phyloP scores from a whole-genome alignment of 2,888 invertebrate genomes.

The Petrophora chlorosata region DNA sequence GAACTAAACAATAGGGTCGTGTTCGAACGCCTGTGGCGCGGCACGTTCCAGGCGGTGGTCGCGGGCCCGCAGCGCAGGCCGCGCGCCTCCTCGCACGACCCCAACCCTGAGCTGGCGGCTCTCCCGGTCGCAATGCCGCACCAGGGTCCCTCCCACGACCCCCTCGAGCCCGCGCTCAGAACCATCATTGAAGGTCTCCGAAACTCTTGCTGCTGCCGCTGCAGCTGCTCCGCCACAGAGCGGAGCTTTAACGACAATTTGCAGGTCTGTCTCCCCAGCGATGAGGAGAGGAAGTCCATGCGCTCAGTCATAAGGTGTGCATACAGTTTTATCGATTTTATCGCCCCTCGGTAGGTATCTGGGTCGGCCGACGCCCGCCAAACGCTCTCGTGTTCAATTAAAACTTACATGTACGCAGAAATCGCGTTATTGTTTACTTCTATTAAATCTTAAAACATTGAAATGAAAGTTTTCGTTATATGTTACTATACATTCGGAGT shows the following conservation, averaged over 20 bases:
- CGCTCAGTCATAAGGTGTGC: slow-evolving; percentile 87
- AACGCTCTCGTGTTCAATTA: slow-evolving; percentile 46
- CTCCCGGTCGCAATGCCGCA: slow-evolving; percentile 44
- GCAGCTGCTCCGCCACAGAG: slow-evolving; percentile 63
- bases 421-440: slow-evolving; percentile 40
- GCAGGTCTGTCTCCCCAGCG: slow-evolving; percentile 81
- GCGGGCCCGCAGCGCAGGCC: slow-evolving; percentile 68
- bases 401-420: slow-evolving; percentile 42
- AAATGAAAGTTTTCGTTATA: slow-evolving; percentile 1
- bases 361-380: slow-evolving; percentile 39
- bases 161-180: slow-evolving; percentile 72
- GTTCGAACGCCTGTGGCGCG: slow-evolving; percentile 89
- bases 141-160: slow-evolving; percentile 60
- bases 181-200: slow-evolving; percentile 70
- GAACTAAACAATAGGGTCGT: slow-evolving; percentile 85
- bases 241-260: slow-evolving; percentile 73
- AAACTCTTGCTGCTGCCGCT: slow-evolving; percentile 74
- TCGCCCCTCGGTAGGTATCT: slow-evolving; percentile 38
- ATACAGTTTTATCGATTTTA: slow-evolving; percentile 53
- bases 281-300: slow-evolving; percentile 83
- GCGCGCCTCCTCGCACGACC: slow-evolving; percentile 69
- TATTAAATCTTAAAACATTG: slow-evolving; percentile 9
- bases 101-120: slow-evolving; percentile 49
- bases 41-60: slow-evolving; percentile 83
- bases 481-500: slow-evolving; percentile 5